Evolutionary conservation across 1,140 invertebrate genomes (phyloP).

Genomic region (Aleiodes sp.): DNA sequence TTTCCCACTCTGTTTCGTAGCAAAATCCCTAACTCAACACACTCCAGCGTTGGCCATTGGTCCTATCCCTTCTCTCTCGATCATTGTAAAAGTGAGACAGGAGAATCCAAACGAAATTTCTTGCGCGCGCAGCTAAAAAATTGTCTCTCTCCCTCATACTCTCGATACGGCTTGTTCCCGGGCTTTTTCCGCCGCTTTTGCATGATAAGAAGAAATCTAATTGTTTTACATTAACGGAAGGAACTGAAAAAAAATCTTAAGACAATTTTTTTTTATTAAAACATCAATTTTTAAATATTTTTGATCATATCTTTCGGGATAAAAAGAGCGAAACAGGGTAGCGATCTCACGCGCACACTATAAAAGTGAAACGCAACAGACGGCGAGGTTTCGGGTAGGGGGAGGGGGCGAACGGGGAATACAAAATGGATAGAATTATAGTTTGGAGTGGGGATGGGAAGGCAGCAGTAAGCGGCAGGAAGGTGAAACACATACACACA

Average conservation of each 20-base stretch:
- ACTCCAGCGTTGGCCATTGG: neutral
- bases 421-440: neutral
- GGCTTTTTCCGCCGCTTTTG: neutral
- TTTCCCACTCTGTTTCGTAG: slow-evolving; percentile 44
- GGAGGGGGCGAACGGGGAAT: neutral
- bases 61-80: slow-evolving; percentile 28
- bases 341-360: too few relatives aligned
- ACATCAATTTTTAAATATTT: neutral
- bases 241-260: neutral
- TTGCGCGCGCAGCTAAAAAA: slow-evolving; percentile 18
- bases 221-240: neutral
- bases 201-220: too few relatives aligned
- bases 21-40: slow-evolving; percentile 23
- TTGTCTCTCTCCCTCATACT: neutral
- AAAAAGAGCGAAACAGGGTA: neutral
- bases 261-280: too few relatives aligned
- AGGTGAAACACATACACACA: slow-evolving; percentile 40
- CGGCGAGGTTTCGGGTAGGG: slow-evolving; percentile 12
- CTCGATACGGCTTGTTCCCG: slow-evolving; percentile 14
- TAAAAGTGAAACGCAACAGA: too few relatives aligned
- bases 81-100: slow-evolving; percentile 24
- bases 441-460: neutral
- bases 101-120: slow-evolving; percentile 22
- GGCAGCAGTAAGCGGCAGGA: slow-evolving; percentile 27
- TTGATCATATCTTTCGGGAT: neutral